Evolutionary conservation across 2,113 vertebrate species (phyloP), one percentile per base, ranked within the genome.

Genomic region (Centropus bengalensis): DNA sequence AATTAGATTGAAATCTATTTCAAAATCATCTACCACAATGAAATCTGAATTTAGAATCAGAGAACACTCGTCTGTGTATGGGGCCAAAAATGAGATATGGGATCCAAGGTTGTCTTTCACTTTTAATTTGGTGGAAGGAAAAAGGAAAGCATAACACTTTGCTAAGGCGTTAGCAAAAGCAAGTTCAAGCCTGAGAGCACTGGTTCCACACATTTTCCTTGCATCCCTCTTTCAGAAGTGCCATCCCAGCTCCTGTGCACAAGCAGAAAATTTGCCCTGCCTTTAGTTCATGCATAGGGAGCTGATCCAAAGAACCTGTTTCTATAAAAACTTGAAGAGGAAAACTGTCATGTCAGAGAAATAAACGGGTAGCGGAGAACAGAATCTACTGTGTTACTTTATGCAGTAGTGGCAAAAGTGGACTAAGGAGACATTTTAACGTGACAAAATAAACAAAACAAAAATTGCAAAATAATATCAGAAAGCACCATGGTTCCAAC

Each of bases 1-100:
- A 94, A 94, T 91, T 38, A 88, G 85, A 86, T 21, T 78, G 54
- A 78, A 94, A 94, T 95, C 62, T 81, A 55, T 94, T 94, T 88
- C 75, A 94, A 94, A 95, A 94, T 88, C 66, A 89, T 69, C 70
- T 70, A 82, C 68, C 24, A 63, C 20, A 74, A 40, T 20, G 30
- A 66, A 96, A 90, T 70, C 49, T 59, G 66, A 94, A 91, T 97
- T 95, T 80, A 89, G 88, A 89, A 90, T 38, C 77, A 74, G 74
- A 83, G 69, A 95, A 86, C 66, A 33, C 9, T 78, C 55, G 40
- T 63, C 33, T 45, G 60, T 27, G 23, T 44, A 36, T 8, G 10
- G 8, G 26, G 47, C 24, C 85, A 89, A 71, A 86, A 82, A 33
- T 10, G n/a, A 67, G 32, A n/a, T 38, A 63, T 0, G 12, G 36